Base-by-base conservation (phyloP, 2,888 invertebrate species). In the Steromphala cineraria region DNA sequence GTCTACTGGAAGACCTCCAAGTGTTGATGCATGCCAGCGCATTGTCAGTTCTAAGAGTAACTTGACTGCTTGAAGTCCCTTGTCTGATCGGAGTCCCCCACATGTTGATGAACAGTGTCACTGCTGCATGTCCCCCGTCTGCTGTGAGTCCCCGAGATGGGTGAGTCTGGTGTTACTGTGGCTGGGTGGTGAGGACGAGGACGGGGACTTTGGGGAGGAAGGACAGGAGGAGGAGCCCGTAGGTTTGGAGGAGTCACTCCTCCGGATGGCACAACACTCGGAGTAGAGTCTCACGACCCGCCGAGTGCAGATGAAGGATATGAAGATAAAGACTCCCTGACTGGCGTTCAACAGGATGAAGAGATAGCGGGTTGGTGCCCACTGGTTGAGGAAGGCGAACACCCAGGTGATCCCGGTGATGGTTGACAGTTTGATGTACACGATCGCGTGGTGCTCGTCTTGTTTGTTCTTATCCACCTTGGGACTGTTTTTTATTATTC, bases 361-460 rank as follows among this genome's bases (percentile, higher is more conserved):
- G 19, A 82, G 13, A 71, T 80, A 82, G 15, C 77, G 76, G 17
- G 81, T 75, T 13, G 36, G 78, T 8, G n/a, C 15, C 53, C 75
- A 46, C 62, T 55, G 76, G 46, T 67, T 40, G 21, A 55, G 55
- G 2, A 75, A 71, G 76, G 82, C 83, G 10, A 83, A 31, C 31
- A 82, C 80, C 81, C 84, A 85, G 28, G 81, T 82, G 53, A 84
- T 53, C 46, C 86, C 86, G 1, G 85, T 85, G 10, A 86, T 78
- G 3, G 84, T 81, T 55, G 85, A 86, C 67, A 86, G 76, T 55
- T 85, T 84, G 21, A 83, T 75, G 79, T 86, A 86, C 21, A 82
- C 77, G 31, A 62, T 10, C 53, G 80, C 75, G 53, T 83, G 81
- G 7, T 78, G 78, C 55, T 81, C 82, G 80, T 81, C 79, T 31